A percentile compares a stretch with the other conserved stretches of the same genome.
phyloP scores from a whole-genome alignment of 1,140 invertebrate genomes.

The Drosophila orena region DNA sequence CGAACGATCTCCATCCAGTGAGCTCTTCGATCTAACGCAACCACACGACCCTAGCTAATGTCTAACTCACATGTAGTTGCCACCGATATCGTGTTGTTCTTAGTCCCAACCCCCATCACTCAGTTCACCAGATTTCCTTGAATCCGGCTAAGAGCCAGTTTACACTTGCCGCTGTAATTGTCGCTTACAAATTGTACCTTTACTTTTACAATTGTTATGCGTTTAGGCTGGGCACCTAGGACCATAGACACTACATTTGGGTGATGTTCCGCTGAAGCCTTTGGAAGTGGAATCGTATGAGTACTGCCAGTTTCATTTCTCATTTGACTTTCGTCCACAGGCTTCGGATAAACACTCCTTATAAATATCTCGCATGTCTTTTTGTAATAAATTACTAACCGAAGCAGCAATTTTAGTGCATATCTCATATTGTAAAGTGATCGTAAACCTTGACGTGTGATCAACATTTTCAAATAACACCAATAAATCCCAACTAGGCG shows the following conservation, averaged over 20 bases:
- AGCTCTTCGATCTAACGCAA: conserved; percentile 23
- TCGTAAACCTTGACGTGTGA: conserved; percentile 1
- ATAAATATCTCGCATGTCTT: conserved; percentile 64
- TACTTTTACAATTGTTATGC: conserved; percentile 13
- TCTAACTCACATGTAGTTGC: conserved; percentile 54
- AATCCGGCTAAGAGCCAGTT: conserved; percentile 18
- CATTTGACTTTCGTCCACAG: background rate
- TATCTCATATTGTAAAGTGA: conserved; percentile 54
- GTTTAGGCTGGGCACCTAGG: conserved; percentile 43
- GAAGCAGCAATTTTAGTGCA: conserved; percentile 40
- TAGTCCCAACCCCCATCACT: conserved; percentile 15
- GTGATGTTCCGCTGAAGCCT: conserved; percentile 11
- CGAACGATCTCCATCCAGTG: conserved; percentile 30
- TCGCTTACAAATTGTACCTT: conserved; percentile 39
- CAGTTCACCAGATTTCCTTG: conserved; percentile 13
- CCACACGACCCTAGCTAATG: conserved; percentile 22
- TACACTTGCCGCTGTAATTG: conserved; percentile 43
- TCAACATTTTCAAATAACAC: conserved; percentile 4
- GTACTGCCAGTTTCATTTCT: background rate
- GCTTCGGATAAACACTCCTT: conserved; percentile 7
- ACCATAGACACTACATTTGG: conserved; percentile 18
- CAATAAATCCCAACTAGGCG: conserved; percentile 46
- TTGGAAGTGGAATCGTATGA: background rate
- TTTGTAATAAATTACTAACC: conserved; percentile 60
- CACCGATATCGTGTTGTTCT: conserved; percentile 39